Evolutionary conservation across 2,888 invertebrate genomes (phyloP).

Genomic region (Perizoma flavofasciatum): DNA sequence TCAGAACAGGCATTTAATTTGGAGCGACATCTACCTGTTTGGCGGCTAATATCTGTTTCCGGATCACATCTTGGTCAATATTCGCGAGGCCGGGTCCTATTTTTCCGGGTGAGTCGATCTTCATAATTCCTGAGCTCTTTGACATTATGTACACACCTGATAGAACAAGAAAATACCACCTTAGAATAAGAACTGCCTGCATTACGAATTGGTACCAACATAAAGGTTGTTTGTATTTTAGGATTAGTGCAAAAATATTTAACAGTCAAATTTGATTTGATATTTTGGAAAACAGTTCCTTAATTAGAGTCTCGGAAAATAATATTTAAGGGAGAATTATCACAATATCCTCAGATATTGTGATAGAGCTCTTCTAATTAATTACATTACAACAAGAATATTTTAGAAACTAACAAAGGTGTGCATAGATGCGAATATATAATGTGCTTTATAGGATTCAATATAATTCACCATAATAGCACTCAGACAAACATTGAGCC

Average conservation of each 20-base stretch:
- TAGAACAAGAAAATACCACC: constrained; percentile 20
- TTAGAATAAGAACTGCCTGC: background rate
- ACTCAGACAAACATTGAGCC: constrained; percentile 8
- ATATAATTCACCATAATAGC: constrained; percentile 11
- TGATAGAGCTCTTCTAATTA: background rate
- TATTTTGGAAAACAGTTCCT: too few relatives aligned
- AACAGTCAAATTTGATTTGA: too few relatives aligned
- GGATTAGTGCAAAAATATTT: too few relatives aligned
- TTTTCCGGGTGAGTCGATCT: constrained; percentile 86
- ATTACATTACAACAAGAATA: too few relatives aligned
- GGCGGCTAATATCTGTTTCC: constrained; percentile 79
- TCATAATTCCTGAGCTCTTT: constrained; percentile 89
- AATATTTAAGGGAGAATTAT: background rate
- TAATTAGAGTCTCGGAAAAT: too few relatives aligned
- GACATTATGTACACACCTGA: constrained; percentile 91
- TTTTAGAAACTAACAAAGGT: background rate
- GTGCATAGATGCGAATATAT: too few relatives aligned
- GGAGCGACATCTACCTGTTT: constrained; percentile 62
- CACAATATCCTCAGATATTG: too few relatives aligned
- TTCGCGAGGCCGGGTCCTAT: constrained; percentile 73
- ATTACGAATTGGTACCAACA: too few relatives aligned
- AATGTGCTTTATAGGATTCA: too few relatives aligned
- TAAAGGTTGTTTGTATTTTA: too few relatives aligned
- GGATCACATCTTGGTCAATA: constrained; percentile 78
- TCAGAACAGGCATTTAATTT: too few relatives aligned